Evolutionary conservation across 2,888 invertebrate genomes (phyloP).

Genomic region (Seladonia tumulorum): DNA sequence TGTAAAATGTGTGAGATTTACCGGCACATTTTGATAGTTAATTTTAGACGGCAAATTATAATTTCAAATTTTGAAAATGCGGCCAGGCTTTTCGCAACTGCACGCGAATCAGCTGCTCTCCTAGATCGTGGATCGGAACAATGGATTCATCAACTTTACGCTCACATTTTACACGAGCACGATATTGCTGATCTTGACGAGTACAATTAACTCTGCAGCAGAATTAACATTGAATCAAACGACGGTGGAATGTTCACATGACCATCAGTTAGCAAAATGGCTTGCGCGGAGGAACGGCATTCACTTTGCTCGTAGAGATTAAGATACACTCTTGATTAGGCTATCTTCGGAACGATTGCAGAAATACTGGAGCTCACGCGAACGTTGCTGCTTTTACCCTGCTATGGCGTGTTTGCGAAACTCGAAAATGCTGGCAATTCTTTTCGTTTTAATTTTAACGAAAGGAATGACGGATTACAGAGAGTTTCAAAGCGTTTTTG

Average conservation of each 20-base stretch:
- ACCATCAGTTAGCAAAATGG: not conserved
- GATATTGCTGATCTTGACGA: not conserved
- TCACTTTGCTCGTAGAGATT: not conserved
- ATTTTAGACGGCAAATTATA: not conserved
- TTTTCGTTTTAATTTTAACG: no score
- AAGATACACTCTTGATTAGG: not conserved
- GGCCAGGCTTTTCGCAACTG: not conserved
- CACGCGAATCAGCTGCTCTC: not conserved
- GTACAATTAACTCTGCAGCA: not conserved
- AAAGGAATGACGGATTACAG: not conserved
- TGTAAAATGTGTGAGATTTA: not conserved
- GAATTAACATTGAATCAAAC: not conserved
- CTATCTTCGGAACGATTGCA: not conserved
- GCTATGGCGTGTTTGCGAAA: no score
- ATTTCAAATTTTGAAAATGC: not conserved
- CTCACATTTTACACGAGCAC: not conserved
- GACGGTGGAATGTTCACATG: not conserved
- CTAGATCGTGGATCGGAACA: not conserved
- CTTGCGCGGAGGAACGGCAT: not conserved
- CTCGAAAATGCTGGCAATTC: no score
- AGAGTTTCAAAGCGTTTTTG: not conserved
- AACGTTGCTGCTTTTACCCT: not conserved
- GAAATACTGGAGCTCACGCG: not conserved
- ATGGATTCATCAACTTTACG: not conserved
- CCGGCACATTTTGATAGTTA: not conserved